Evolutionary conservation across 2,797 vertebrate genomes (phyloP), one percentile per base, ranked within the genome.

Genomic region (Carduelis carduelis): DNA sequence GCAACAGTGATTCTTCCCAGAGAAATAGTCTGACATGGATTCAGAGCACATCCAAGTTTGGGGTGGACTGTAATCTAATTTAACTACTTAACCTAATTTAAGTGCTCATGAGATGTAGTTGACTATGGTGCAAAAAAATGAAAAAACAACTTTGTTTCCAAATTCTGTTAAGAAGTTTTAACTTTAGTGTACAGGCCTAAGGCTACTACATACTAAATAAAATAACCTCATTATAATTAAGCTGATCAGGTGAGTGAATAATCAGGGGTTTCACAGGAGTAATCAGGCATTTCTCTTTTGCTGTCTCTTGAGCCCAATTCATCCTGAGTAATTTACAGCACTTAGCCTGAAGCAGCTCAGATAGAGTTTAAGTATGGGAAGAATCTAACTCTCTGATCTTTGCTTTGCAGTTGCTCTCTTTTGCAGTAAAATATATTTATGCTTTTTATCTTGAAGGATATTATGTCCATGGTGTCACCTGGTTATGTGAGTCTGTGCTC

Each of bases 41-140:
- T 85, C 55, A 63, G 57, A 95, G 61, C 57, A 60, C 53, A 37
- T 96, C 87, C 93, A 95, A 94, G 61, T 76, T 55, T 81, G 60
- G 43, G 6, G 23, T 88, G 74, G 50, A 87, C 66, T 65, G 49
- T 94, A 93, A 93, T 91, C 91, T 81, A 88, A 96, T 96, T 91
- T 83, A 81, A 87, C 44, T 80, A 34, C 71, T 92, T 95, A 89
- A 93, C 34, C 78, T 91, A 92, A 94, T 96, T 95, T 88, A 95
- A 70, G 43, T 95, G 55, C 55, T 91, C 12, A 2, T 78, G 83
- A 93, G 69, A 68, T 66, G 41, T 47, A 90, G 69, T 50, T 70
- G 27, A 82, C 39, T 85, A 28, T 46, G 39, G 22, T 81, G 59
- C 65, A 95, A 80, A 95, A 92, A 91, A 94, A 80, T 59, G 32